These are phyloP conservation scores for Xenus cinereus DNA, from an alignment of 2,113 vertebrate species.

Conservation along the genomic window DNA sequence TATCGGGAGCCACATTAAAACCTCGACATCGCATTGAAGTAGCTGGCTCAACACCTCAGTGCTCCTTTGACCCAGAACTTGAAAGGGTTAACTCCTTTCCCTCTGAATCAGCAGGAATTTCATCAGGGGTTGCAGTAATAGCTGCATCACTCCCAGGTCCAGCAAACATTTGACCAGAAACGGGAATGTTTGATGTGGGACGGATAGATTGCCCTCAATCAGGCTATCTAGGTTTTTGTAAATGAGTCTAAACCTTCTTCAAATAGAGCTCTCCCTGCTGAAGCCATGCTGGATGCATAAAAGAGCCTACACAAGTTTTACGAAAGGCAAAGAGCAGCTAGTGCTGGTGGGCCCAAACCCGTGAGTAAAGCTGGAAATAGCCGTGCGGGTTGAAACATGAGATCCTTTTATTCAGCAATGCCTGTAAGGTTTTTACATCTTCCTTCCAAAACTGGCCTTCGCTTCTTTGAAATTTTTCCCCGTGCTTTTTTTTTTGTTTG, in stretches of 20 bases:
- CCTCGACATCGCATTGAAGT: neutral
- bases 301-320: neutral
- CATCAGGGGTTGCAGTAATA: neutral
- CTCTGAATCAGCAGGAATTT: conserved; percentile 3
- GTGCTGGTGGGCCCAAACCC: neutral
- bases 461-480: neutral
- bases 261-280: neutral
- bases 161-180: neutral
- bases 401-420: neutral
- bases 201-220: neutral
- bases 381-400: neutral
- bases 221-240: neutral
- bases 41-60: neutral
- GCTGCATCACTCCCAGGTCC: neutral
- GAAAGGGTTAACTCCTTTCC: conserved; percentile 41
- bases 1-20: neutral
- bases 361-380: neutral
- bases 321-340: neutral
- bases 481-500: rapidly evolving
- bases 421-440: neutral
- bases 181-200: neutral
- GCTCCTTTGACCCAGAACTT: conserved; percentile 19
- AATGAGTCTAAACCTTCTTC: neutral
- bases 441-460: neutral
- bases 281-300: neutral